A percentile compares a stretch with the other conserved stretches of the same genome.
Evolutionary conservation across 2,797 vertebrate genomes (phyloP).

Genomic region (Sarcoramphus papa): DNA sequence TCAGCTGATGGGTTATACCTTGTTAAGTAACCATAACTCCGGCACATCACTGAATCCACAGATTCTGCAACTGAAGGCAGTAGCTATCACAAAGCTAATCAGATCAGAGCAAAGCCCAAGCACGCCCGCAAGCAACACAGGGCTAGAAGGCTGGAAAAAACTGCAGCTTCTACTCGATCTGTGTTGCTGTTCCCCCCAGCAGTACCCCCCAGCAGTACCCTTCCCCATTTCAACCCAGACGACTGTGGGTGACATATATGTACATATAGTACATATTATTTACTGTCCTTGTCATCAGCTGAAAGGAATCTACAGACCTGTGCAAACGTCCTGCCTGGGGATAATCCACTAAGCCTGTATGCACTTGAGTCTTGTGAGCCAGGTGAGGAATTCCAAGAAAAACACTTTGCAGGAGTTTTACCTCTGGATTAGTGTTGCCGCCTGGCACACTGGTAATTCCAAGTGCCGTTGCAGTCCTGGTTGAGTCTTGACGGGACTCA

Average conservation of each 20-base stretch:
- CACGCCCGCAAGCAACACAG: neutral
- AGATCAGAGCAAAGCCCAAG: neutral
- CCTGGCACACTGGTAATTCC: neutral
- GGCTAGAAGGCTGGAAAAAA: neutral
- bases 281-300: neutral
- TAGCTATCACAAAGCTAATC: neutral
- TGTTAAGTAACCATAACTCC: neutral
- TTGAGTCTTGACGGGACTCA: neutral
- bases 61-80: neutral
- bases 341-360: neutral
- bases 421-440: neutral
- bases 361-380: neutral
- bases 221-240: neutral
- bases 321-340: neutral
- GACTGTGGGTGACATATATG: neutral
- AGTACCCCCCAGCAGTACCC: neutral
- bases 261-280: neutral
- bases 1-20: neutral
- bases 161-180: neutral
- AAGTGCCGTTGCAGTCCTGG: neutral
- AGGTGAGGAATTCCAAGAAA: constrained; percentile 7
- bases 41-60: neutral
- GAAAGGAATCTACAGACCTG: neutral
- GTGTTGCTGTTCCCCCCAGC: neutral
- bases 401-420: neutral